phyloP scores from a whole-genome alignment of 2,888 invertebrate species.

The Chrysotoxum bicinctum region DNA sequence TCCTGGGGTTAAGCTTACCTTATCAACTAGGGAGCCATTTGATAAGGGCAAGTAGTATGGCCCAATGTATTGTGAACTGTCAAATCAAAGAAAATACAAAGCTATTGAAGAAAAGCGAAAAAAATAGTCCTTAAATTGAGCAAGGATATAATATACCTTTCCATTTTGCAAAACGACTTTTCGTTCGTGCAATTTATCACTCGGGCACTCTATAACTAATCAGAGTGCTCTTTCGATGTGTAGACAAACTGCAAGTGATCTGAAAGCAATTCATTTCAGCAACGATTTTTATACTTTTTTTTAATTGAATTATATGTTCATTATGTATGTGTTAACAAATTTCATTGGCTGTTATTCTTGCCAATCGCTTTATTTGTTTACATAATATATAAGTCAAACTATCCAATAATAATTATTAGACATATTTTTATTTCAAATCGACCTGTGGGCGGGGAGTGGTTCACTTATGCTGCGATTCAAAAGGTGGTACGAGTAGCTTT shows the following conservation, averaged over 20 bases:
- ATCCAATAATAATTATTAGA: no score
- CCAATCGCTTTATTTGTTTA: no score
- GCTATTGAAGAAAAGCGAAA: not conserved
- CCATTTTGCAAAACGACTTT: not conserved
- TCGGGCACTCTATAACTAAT: not conserved
- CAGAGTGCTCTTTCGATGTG: not conserved
- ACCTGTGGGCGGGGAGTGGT: not conserved
- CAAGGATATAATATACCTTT: not conserved
- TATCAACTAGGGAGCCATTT: constrained; percentile 6
- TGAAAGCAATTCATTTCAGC: not conserved
- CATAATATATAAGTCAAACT: no score
- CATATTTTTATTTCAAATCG: not conserved
- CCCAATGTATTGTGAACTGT: not conserved
- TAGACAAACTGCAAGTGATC: not conserved
- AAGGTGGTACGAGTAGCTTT: not conserved
- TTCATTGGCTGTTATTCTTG: not conserved
- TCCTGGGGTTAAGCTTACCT: not conserved
- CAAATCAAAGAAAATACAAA: not conserved
- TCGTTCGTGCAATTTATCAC: not conserved
- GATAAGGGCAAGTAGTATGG: not conserved
- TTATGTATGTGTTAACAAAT: not conserved
- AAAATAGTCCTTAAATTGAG: not conserved
- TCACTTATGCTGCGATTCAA: not conserved
- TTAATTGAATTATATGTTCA: not conserved
- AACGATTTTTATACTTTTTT: not conserved